Evolutionary conservation across 2,113 vertebrate genomes (phyloP).

Genomic region (Axis porcinus): DNA sequence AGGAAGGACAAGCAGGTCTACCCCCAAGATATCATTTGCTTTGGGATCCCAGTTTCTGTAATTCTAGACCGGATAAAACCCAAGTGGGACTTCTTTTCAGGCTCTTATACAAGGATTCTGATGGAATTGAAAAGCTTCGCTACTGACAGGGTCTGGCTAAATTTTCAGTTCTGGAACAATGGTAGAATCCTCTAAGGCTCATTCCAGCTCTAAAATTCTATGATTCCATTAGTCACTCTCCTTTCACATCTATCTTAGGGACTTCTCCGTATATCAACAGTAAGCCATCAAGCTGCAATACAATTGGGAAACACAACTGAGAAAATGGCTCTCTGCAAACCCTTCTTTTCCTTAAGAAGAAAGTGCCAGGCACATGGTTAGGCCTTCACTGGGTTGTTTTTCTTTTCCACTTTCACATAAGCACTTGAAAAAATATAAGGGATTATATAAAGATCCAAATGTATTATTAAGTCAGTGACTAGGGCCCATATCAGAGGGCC

Average conservation of each 20-base stretch:
- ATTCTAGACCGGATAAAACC: not conserved
- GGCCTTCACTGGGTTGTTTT: not conserved
- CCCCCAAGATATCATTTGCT: not conserved
- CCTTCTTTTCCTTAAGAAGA: not conserved
- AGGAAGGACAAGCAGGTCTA: not conserved
- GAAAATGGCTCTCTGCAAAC: not conserved
- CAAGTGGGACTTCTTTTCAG: not conserved
- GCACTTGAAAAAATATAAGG: not conserved
- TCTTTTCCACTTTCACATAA: not conserved
- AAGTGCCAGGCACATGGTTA: not conserved
- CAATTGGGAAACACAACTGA: not conserved
- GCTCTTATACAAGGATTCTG: conserved; percentile 8
- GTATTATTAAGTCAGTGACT: not conserved
- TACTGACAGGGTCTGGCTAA: not conserved
- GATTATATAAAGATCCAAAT: conserved; percentile 32
- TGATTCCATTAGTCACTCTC: conserved; percentile 8
- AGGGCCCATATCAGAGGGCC: not conserved
- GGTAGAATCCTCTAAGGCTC: not conserved
- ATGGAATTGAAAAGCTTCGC: not conserved
- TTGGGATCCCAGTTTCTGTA: not conserved
- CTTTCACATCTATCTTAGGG: not conserved
- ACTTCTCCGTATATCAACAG: not conserved
- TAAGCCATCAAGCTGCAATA: not conserved
- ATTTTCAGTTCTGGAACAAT: conserved; percentile 25
- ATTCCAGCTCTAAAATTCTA: conserved; percentile 18